Conservation (phyloP, 2,888 invertebrate genomes). For the Pinctada fucata region DNA sequence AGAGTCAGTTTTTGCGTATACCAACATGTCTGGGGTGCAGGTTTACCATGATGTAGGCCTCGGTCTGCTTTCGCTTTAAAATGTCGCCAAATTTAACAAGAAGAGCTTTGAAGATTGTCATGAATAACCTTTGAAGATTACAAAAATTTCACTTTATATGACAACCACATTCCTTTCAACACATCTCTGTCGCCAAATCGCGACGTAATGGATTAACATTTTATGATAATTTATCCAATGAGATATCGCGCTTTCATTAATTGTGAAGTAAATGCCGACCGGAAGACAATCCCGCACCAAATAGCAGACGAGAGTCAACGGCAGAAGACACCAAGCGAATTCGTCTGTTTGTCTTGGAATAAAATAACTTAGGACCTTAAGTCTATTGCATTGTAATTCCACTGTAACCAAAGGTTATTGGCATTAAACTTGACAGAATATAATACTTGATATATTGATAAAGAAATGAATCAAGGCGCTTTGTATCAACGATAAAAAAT, state of each 20-base stretch:
- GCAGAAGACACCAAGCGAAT: not conserved
- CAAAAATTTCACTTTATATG: constrained; percentile 11
- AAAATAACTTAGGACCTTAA: not conserved
- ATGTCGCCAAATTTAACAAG: constrained; percentile 10
- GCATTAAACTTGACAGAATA: not conserved
- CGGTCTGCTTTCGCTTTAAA: not conserved
- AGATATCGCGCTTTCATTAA: not conserved
- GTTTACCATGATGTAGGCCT: not conserved
- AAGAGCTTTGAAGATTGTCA: constrained; percentile 15
- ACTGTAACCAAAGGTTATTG: not conserved
- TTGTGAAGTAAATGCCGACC: not conserved
- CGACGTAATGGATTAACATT: constrained; percentile 16
- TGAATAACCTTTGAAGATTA: constrained; percentile 19
- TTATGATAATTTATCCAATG: constrained; percentile 13
- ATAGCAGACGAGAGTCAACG: not conserved
- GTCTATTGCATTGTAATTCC: not conserved
- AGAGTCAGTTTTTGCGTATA: no score
- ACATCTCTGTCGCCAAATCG: constrained; percentile 16
- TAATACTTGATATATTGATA: no score
- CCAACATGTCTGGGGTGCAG: not conserved
- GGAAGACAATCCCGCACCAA: constrained; percentile 7
- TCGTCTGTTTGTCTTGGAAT: not conserved
- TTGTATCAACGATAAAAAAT: no score
- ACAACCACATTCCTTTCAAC: constrained; percentile 19
- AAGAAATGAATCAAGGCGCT: no score